Conservation (phyloP, 2,113 vertebrate species). For the Acanthisitta chloris region DNA sequence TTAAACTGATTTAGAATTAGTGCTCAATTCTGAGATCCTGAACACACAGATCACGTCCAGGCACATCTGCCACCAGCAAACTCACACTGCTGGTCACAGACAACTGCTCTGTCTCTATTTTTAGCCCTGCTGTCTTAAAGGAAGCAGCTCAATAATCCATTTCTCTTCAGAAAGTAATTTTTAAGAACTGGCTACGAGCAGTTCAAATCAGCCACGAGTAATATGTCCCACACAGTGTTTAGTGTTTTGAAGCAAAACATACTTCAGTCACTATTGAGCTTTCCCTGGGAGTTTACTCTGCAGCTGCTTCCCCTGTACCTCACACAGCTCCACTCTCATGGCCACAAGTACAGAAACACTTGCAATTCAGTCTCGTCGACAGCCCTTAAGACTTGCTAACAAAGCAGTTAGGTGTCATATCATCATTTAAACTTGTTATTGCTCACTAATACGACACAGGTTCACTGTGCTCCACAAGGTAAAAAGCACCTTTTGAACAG, state of each 20-base stretch:
- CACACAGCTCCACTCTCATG: neutral
- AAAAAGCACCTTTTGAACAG: neutral
- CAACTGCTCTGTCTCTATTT: neutral
- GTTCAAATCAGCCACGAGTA: neutral
- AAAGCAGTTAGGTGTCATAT: neutral
- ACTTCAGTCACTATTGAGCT: neutral
- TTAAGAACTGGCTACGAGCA: neutral
- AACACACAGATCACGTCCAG: neutral
- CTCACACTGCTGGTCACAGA: neutral
- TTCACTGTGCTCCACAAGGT: neutral
- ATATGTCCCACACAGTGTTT: fast-evolving
- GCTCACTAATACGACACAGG: neutral
- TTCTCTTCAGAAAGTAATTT: neutral
- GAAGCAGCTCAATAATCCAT: neutral
- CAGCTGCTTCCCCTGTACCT: neutral
- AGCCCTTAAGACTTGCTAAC: neutral
- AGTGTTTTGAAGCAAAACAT: neutral
- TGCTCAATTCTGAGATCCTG: neutral
- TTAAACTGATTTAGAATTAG: neutral
- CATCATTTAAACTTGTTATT: neutral
- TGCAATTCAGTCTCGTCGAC: neutral
- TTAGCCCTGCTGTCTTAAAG: neutral
- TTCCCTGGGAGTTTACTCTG: fast-evolving
- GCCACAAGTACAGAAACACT: neutral
- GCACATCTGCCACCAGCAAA: neutral